A percentile compares a stretch with the other conserved stretches of the same genome.
These are phyloP conservation scores for Hoplodrina ambigua DNA, from an alignment of 2,888 invertebrate genomes.

Conservation along the genomic window DNA sequence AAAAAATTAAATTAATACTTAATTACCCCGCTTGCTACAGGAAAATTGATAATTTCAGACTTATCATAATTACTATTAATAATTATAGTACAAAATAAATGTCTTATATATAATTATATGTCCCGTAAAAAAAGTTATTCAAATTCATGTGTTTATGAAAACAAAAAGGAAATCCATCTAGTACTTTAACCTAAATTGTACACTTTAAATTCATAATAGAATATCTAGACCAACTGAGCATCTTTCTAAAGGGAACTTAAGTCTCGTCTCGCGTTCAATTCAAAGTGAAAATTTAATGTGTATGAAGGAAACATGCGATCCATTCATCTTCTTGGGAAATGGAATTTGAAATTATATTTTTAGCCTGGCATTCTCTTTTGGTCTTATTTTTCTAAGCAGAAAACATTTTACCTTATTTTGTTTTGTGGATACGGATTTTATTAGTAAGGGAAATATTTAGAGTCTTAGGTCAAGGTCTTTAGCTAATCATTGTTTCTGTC, in stretches of 20 bases:
- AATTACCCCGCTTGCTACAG: no score
- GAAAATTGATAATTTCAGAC: no score
- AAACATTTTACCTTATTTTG: not conserved
- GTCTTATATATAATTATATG: no score
- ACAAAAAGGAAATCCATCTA: not conserved
- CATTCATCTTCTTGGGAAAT: slow-evolving; percentile 49
- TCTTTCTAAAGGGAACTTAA: slow-evolving; percentile 26
- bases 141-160: no score
- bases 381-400: not conserved
- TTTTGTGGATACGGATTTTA: not conserved
- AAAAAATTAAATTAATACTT: no score
- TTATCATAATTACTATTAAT: no score
- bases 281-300: slow-evolving; percentile 42
- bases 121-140: no score
- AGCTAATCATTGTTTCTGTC: no score
- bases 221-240: slow-evolving; percentile 40
- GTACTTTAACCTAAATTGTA: slow-evolving; percentile 29
- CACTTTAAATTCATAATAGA: slow-evolving; percentile 44
- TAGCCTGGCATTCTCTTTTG: not conserved
- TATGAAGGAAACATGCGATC: slow-evolving; percentile 47
- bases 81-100: no score
- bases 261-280: slow-evolving; percentile 42
- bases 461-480: no score
- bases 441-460: not conserved
- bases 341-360: slow-evolving; percentile 33